A percentile compares a stretch with the other conserved stretches of the same genome.
phyloP scores from a whole-genome alignment of 2,113 vertebrate species.

The Eublepharis macularius region DNA sequence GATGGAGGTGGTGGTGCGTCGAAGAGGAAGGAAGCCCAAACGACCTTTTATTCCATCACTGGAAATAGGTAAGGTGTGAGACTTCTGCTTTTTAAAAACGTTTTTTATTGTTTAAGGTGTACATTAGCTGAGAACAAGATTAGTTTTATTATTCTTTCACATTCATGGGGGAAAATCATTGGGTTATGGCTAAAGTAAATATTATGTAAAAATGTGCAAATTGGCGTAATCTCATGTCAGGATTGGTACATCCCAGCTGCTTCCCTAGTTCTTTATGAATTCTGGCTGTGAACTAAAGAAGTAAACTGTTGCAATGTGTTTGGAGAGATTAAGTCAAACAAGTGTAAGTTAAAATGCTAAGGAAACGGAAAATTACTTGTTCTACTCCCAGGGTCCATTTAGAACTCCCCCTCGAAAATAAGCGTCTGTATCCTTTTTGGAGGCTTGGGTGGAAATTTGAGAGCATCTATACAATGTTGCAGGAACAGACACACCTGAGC shows the following conservation, averaged over 20 bases:
- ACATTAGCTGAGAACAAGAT: slow-evolving; percentile 50
- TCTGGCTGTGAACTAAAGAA: slow-evolving; percentile 70
- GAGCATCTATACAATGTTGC: slow-evolving; percentile 62
- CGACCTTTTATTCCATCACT: slow-evolving; percentile 66
- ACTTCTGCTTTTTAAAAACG: slow-evolving; percentile 18
- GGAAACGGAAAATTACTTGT: slow-evolving; percentile 73
- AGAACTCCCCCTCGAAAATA: slow-evolving; percentile 50
- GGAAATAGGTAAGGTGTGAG: slow-evolving; percentile 78
- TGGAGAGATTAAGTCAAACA: slow-evolving; percentile 78
- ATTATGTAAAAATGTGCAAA: slow-evolving; percentile 73
- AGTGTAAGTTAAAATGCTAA: slow-evolving; percentile 67
- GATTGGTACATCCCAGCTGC: slow-evolving; percentile 76
- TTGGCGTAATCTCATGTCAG: slow-evolving; percentile 76
- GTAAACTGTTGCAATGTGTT: slow-evolving; percentile 75
- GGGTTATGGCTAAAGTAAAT: slow-evolving; percentile 62
- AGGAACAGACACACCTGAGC: slow-evolving; percentile 64
- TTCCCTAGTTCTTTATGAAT: slow-evolving; percentile 64
- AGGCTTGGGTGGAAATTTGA: slow-evolving; percentile 54
- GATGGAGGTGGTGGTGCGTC: slow-evolving; percentile 48
- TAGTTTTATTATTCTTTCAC: slow-evolving; percentile 52
- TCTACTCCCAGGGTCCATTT: slow-evolving; percentile 55
- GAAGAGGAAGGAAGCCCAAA: slow-evolving; percentile 76
- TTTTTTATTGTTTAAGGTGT: slow-evolving; percentile 44
- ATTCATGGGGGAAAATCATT: slow-evolving; percentile 58
- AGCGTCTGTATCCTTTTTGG: slow-evolving; percentile 46